Percentiles rank a stretch among this genome's conserved stretches.
These are phyloP conservation scores for Lepus townsendii DNA, from an alignment of 2,797 vertebrate species.

Conservation along the genomic window DNA sequence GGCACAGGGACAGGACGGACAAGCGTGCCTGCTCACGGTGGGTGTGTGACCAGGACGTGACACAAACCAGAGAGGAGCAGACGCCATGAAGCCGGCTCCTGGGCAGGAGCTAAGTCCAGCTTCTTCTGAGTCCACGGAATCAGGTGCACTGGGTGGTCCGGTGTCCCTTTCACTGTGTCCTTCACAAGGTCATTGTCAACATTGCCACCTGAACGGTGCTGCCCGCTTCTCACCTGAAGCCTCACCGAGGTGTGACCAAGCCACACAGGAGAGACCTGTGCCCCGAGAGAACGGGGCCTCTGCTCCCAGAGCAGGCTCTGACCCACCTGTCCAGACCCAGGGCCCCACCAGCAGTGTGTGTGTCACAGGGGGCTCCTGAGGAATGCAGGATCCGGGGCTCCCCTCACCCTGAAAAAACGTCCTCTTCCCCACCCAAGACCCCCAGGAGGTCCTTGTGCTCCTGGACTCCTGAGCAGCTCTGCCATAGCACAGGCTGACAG, in stretches of 20 bases:
- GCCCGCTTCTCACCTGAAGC: rapidly evolving
- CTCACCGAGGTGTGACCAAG: not conserved
- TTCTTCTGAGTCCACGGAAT: not conserved
- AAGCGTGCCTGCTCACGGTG: no score
- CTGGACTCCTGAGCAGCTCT: no score
- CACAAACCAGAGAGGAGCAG: no score
- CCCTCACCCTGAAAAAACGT: rapidly evolving
- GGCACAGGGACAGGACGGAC: no score
- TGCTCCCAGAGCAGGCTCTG: no score
- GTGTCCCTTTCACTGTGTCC: not conserved
- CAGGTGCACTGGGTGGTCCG: rapidly evolving
- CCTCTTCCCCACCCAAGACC: rapidly evolving
- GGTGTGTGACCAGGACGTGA: no score
- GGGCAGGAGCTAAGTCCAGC: not conserved
- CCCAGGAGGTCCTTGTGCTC: rapidly evolving
- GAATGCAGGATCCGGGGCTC: rapidly evolving
- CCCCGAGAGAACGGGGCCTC: not conserved
- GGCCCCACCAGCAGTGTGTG: rapidly evolving
- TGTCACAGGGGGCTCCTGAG: rapidly evolving
- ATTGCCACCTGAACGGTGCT: rapidly evolving
- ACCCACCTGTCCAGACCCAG: no score
- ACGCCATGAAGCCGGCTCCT: no score
- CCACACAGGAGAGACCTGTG: no score
- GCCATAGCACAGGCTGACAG: rapidly evolving
- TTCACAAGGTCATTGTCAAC: not conserved